Evolutionary conservation across 92 coral and sea anemone genomes (phyloP), one percentile per base, ranked within the genome.

Genomic region (Parazoanthus darwini): DNA sequence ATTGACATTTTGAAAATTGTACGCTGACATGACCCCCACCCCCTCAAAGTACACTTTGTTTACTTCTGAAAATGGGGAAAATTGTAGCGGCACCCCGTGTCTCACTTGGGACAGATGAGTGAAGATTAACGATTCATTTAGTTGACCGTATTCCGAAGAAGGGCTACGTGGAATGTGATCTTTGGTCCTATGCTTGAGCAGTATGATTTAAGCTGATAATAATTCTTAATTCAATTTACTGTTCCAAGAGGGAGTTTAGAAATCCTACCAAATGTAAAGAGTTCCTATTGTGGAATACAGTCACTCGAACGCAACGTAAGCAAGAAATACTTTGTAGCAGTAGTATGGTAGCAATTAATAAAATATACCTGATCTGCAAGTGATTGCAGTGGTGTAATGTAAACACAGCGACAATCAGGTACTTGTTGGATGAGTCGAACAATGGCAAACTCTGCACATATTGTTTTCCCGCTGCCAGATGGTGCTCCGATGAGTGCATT

Each of bases 381-480:
- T 14, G 99, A 94, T 92, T 97, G 99, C 56, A 97, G 89, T 79
- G 99, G 99, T 11, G 99, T 93, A 14, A 97, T 97, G 84, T 94
- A 95, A 2, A 97, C 99, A 90, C 99, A 97, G 88, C 99, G 91
- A 43, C 95, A 86, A 50, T 95, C 96, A 76, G 97, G 82, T 9
- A 89, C 85, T 81, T 95, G 93, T 58, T 96, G 97, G 78, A 97
- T 93, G 82, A 97, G 94, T 58, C 98, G 93, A 23, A 97, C 95
- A 39, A 97, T 94, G 56, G 99, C 97, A 89, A 97, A 97, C 94
- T 97, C 99, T 9, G 99, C 99, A 91, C 99, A 97, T 81, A 97
- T 97, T 6, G 99, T 97, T 89, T 97, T 97, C 4, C 99, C 99
- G 92, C 99, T 97, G 18, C 99, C 99, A 50, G 98, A 95, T 23